A percentile compares a stretch with the other conserved stretches of the same genome.
Evolutionary conservation across 2,113 vertebrate species (phyloP).

Genomic region (Tragulus kanchil): DNA sequence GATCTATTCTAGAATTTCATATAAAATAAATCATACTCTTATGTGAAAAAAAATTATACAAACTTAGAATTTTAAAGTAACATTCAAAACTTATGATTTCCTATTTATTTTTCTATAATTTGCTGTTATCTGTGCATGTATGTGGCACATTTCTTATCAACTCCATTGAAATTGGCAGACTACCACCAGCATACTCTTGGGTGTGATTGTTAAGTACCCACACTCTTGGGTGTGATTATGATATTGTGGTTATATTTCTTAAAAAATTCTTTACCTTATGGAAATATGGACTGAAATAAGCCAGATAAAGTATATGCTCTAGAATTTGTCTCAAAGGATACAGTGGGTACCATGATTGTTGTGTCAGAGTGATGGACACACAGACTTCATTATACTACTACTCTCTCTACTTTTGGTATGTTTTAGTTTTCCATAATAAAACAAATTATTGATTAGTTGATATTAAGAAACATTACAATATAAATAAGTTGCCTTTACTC

Average conservation of each 20-base stretch:
- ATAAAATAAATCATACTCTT: no score
- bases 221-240: neutral
- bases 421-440: slow-evolving; percentile 22
- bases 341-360: neutral
- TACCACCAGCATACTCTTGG: no score
- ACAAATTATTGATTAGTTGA: neutral
- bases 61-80: slow-evolving; percentile 8
- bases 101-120: slow-evolving; percentile 28
- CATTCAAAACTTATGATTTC: neutral
- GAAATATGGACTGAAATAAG: neutral
- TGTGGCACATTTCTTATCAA: neutral
- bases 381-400: neutral
- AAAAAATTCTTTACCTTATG: slow-evolving; percentile 6
- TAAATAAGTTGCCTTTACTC: neutral
- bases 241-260: neutral
- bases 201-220: neutral
- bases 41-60: slow-evolving; percentile 5
- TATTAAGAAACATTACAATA: neutral
- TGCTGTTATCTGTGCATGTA: neutral
- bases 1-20: no score
- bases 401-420: neutral
- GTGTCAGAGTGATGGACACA: neutral
- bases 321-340: slow-evolving; percentile 36
- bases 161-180: neutral
- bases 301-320: neutral